Percentiles rank a stretch among this genome's conserved stretches.
These are phyloP conservation scores for Watsonalla binaria DNA, from an alignment of 2,888 invertebrate species.

Conservation along the genomic window DNA sequence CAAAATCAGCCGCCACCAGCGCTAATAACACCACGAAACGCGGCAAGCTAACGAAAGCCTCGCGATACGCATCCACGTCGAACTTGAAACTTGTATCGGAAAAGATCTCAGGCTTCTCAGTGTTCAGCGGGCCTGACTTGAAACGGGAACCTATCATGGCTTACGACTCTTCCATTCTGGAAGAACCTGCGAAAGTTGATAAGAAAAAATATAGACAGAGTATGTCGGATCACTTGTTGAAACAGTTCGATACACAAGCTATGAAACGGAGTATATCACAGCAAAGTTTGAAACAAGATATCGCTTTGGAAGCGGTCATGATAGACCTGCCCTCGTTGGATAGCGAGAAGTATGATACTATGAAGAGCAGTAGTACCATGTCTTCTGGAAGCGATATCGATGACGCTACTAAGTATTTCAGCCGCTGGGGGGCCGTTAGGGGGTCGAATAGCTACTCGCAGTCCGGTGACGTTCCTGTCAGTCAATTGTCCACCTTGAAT, in stretches of 20 bases:
- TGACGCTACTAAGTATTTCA: constrained; percentile 39
- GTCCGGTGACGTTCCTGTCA: constrained; percentile 46
- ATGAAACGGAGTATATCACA: constrained; percentile 63
- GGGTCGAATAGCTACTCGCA: constrained; percentile 73
- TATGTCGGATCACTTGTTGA: constrained; percentile 51
- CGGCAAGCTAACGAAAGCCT: constrained; percentile 46
- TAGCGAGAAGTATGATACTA: constrained; percentile 39
- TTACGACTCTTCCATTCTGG: constrained; percentile 39
- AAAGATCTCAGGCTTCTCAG: constrained; percentile 66
- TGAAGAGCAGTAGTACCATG: constrained; percentile 42
- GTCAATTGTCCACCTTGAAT: constrained; percentile 63
- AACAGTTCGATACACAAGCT: constrained; percentile 18
- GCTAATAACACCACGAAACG: constrained; percentile 47
- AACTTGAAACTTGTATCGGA: constrained; percentile 64
- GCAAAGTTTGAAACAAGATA: constrained; percentile 61
- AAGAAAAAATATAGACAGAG: constrained; percentile 49
- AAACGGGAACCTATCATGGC: constrained; percentile 66
- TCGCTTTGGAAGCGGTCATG: constrained; percentile 61
- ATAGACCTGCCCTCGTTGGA: constrained; percentile 59
- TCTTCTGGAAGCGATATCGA: constrained; percentile 29
- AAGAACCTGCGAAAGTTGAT: constrained; percentile 33
- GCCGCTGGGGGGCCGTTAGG: constrained; percentile 71
- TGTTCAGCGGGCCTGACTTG: constrained; percentile 48
- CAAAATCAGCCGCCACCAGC: constrained; percentile 48
- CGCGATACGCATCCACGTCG: constrained; percentile 59